phyloP scores from a whole-genome alignment of 2,888 invertebrate species.

The Aphidoletes aphidimyza region DNA sequence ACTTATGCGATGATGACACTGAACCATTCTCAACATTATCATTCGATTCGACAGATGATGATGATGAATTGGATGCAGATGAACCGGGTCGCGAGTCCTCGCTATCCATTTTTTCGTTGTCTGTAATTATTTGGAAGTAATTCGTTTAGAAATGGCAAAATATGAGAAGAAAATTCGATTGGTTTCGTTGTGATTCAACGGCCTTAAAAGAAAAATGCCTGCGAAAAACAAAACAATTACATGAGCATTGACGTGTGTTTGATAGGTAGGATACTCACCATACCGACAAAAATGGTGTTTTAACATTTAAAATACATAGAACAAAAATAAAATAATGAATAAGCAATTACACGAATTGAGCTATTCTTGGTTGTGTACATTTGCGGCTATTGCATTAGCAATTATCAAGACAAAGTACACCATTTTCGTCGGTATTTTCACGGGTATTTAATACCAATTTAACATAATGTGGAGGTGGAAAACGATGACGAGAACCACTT shows the following conservation, averaged over 20 bases:
- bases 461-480: background rate
- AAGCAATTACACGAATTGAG: background rate
- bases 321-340: background rate
- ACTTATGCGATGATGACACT: constrained; percentile 59
- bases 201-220: constrained; percentile 4
- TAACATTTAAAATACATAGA: background rate
- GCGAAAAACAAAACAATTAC: background rate
- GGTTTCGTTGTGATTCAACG: background rate
- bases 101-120: constrained; percentile 59
- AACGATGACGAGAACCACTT: background rate
- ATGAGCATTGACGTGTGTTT: background rate
- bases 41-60: constrained; percentile 66
- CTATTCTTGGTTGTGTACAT: background rate
- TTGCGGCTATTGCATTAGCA: too few species aligned
- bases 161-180: background rate
- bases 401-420: background rate
- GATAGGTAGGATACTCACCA: constrained; percentile 3
- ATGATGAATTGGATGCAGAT: constrained; percentile 66
- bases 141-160: background rate
- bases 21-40: constrained; percentile 60
- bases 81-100: constrained; percentile 64
- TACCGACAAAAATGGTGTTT: constrained; percentile 32
- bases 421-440: constrained; percentile 12
- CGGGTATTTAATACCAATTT: background rate
- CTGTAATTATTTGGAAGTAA: background rate